phyloP scores from a whole-genome alignment of 2,797 vertebrate genomes.

The Psittacula echo region DNA sequence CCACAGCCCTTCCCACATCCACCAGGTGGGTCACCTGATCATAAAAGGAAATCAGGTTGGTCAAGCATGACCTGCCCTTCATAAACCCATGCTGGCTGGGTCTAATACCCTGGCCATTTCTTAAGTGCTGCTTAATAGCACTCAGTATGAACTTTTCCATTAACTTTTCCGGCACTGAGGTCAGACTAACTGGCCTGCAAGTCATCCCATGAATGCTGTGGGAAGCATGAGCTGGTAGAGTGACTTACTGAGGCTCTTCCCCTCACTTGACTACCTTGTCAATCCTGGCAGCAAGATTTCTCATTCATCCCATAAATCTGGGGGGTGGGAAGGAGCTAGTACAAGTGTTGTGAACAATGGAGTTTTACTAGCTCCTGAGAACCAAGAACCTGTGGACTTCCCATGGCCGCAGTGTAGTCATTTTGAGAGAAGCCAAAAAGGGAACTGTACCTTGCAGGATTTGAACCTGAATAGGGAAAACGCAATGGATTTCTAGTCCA shows the following conservation, averaged over 20 bases:
- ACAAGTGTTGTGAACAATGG: neutral
- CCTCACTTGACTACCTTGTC: neutral
- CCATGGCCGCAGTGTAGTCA: neutral
- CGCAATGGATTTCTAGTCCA: neutral
- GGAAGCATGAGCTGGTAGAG: neutral
- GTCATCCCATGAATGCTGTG: neutral
- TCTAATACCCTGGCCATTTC: no score
- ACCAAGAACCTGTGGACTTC: neutral
- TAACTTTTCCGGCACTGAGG: no score
- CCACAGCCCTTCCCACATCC: no score
- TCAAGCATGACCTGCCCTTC: no score
- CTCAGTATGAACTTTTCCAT: no score
- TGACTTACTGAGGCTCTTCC: neutral
- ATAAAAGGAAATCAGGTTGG: no score
- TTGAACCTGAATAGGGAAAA: slow-evolving; percentile 72
- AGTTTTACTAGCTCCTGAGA: neutral
- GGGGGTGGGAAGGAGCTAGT: neutral
- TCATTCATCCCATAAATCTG: neutral
- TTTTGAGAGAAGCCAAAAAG: neutral
- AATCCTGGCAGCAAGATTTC: neutral
- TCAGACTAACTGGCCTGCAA: neutral
- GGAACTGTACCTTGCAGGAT: slow-evolving; percentile 76
- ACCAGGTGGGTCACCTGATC: no score
- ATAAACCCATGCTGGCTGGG: no score
- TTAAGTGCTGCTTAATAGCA: no score